Base-by-base conservation (phyloP, 2,113 vertebrate species). In the Callocephalon fimbriatum region DNA sequence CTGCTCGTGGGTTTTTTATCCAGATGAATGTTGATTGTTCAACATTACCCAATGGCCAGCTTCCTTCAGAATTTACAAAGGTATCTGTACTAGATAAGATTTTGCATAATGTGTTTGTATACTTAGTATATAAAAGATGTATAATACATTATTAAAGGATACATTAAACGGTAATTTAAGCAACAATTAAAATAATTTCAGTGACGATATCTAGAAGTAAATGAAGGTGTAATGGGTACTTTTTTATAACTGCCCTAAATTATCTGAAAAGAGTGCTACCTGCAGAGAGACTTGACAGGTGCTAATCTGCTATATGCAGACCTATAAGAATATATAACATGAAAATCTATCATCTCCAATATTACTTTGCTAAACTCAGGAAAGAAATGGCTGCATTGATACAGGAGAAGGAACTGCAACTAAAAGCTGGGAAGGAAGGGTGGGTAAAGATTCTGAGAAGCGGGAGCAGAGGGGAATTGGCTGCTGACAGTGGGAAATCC, bases 51-150 rank as follows among this genome's bases (percentile, higher is more conserved):
- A 97, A 94, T 56, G 98, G 98, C 32, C 98, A 98, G 8, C 98
- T 99, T 83, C 99, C 99, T 78, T 88, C 98, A 77, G 99, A 99
- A 95, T 99, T 99, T 94, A 99, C 99, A 48, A 99, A 99, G 99
- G 99, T 99, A 93, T 53, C 37, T n/a, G 42, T n/a, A 68, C 38
- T 95, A 59, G n/a, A 86, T 56, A 25, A 8, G 3, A 23, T 77
- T 71, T 35, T 19, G 66, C 67, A 31, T 59, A 63, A 44, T 44
- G n/a, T 78, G 76, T 83, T 82, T 86, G 16, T 70, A 37, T 59
- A 66, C 31, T 76, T 97, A 51, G 65, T 71, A 4, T 40, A 23
- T 75, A 45, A 78, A 27, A 65, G 7, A 29, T 29, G 4, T 22
- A 37, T 53, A 58, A 80, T 82, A 37, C 6, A 13, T 61, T 31